Evolutionary conservation across 2,888 invertebrate species (phyloP).

Genomic region (Halocaridina rubra): DNA sequence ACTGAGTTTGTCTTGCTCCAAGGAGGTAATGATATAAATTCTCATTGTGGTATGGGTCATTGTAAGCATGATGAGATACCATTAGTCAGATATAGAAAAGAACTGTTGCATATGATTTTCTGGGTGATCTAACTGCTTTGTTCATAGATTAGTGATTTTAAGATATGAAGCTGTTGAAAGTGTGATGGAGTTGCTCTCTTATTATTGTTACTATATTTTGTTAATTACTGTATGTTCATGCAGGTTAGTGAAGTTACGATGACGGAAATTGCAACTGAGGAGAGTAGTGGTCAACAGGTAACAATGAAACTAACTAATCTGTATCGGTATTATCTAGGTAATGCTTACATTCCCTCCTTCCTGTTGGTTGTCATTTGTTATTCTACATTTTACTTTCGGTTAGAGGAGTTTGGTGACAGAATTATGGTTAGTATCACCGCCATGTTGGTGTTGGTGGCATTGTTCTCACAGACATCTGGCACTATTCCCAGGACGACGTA

Average conservation of each 20-base stretch:
- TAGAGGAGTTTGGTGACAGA: conserved; percentile 26
- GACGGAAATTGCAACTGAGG: not conserved
- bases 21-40: too few species aligned
- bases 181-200: too few species aligned
- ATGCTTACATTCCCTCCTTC: conserved; percentile 36
- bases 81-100: too few species aligned
- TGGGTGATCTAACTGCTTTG: too few species aligned
- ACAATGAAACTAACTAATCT: conserved; percentile 16
- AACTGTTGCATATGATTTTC: too few species aligned
- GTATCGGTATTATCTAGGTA: conserved; percentile 33
- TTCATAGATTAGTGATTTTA: too few species aligned
- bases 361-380: conserved; percentile 23
- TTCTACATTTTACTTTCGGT: conserved; percentile 14
- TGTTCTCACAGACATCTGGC: not conserved
- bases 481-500: conserved; percentile 4
- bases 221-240: too few species aligned
- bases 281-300: not conserved
- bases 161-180: too few species aligned
- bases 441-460: not conserved
- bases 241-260: not conserved
- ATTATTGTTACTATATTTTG: too few species aligned
- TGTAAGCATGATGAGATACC: too few species aligned
- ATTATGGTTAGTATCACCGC: conserved; percentile 4
- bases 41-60: too few species aligned
- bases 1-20: too few species aligned